phyloP scores from a whole-genome alignment of 2,113 vertebrate genomes.

The Daphoenositta chrysoptera region DNA sequence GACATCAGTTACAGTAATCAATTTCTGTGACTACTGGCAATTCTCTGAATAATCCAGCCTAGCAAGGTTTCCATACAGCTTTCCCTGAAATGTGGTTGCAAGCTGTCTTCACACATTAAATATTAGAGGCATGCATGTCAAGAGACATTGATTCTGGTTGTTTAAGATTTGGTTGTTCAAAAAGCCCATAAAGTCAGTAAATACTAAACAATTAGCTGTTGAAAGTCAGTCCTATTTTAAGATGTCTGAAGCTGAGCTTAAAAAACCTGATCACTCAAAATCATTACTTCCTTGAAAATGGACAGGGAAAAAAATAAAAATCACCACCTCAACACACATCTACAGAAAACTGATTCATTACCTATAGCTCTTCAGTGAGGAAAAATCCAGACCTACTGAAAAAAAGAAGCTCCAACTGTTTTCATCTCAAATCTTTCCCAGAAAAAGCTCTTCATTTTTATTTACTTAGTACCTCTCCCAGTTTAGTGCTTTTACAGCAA shows the following conservation, averaged over 20 bases:
- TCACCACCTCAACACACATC: not conserved
- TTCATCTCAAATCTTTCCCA: not conserved
- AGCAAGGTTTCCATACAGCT: not conserved
- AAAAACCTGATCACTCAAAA: not conserved
- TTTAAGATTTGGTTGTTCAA: not conserved
- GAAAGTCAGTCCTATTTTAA: not conserved
- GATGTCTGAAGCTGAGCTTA: not conserved
- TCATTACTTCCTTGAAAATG: not conserved
- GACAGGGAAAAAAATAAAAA: not conserved
- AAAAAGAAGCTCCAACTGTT: not conserved
- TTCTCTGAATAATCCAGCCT: constrained; percentile 1
- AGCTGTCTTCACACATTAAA: not conserved
- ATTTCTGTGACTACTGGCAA: constrained; percentile 12
- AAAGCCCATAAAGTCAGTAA: not conserved
- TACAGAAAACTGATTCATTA: not conserved
- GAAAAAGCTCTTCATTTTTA: not conserved
- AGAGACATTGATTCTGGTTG: not conserved
- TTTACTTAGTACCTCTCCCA: not conserved
- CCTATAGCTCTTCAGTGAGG: not conserved
- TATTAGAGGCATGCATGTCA: not conserved
- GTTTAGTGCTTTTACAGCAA: not conserved
- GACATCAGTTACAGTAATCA: constrained; percentile 7
- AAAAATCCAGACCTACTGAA: not conserved
- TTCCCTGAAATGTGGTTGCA: not conserved
- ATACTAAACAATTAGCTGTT: not conserved